phyloP scores from a whole-genome alignment of 2,113 vertebrate genomes.

The Sceloporus undulatus region DNA sequence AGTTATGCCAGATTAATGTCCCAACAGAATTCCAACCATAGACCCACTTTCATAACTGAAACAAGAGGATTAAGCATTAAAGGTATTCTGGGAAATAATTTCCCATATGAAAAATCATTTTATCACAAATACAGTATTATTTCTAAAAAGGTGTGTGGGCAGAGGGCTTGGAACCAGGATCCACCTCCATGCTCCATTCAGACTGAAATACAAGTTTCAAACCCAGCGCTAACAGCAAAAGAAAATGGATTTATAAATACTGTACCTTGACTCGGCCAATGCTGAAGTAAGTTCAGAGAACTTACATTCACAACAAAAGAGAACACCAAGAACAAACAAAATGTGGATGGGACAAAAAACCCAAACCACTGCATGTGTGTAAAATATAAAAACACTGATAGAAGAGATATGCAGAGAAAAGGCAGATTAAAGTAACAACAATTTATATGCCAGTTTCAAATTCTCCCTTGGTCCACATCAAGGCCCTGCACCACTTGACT shows the following conservation, averaged over 20 bases:
- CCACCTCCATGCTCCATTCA: neutral
- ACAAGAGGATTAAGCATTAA: neutral
- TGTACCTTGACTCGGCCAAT: neutral
- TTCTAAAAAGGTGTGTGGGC: neutral
- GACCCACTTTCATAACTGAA: neutral
- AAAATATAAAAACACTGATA: neutral
- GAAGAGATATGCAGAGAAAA: neutral
- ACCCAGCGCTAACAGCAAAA: constrained; percentile 17
- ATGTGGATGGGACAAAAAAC: neutral
- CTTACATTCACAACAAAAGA: neutral
- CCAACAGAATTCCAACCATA: neutral
- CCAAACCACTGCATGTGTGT: neutral
- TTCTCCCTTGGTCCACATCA: neutral
- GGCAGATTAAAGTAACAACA: neutral
- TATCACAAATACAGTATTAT: neutral
- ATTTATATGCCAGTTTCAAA: neutral
- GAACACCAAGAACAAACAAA: neutral
- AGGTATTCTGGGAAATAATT: neutral
- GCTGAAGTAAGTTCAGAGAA: neutral
- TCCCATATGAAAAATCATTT: neutral
- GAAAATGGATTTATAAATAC: neutral
- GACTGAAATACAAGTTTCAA: neutral
- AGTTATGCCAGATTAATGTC: too few relatives aligned
- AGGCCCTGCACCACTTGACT: neutral
- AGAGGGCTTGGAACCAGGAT: too few relatives aligned